A percentile compares a stretch with the other conserved stretches of the same genome.
Conservation (phyloP, 2,797 vertebrate species). For the Columba guinea region DNA sequence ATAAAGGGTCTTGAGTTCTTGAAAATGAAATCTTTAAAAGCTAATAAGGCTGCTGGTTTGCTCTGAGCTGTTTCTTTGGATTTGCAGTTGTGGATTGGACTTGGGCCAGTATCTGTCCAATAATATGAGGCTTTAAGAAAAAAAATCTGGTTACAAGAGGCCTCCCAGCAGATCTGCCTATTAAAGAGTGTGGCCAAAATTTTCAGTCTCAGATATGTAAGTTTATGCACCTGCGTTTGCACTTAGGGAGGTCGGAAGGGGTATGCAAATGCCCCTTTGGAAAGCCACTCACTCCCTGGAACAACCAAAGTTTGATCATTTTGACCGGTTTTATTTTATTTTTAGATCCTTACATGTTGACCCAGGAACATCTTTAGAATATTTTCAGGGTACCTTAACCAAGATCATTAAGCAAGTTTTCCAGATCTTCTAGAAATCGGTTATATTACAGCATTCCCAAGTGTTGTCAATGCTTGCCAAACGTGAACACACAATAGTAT, state of each 20-base stretch:
- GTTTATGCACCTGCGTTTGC: neutral
- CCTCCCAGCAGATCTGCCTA: constrained; percentile 21
- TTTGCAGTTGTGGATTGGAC: constrained; percentile 57
- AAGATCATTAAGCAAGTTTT: neutral
- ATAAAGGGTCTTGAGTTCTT: constrained; percentile 66
- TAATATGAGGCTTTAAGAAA: constrained; percentile 29
- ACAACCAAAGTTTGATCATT: neutral
- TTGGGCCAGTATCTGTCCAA: constrained; percentile 52
- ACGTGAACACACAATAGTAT: rapidly evolving
- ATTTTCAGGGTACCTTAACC: neutral
- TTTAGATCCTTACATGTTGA: neutral
- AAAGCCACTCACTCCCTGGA: neutral
- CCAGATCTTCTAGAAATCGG: neutral
- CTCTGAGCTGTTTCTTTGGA: constrained; percentile 55
- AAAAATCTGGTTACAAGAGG: constrained; percentile 25
- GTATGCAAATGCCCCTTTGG: neutral
- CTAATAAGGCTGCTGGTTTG: constrained; percentile 62
- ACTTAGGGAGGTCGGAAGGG: neutral
- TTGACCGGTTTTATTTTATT: neutral
- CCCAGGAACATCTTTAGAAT: neutral
- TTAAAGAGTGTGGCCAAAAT: neutral
- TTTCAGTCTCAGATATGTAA: neutral
- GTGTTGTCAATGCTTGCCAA: neutral
- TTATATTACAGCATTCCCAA: neutral
- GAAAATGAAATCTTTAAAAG: constrained; percentile 72